Base-by-base conservation (phyloP, 2,113 vertebrate genomes). In the Oreochromis aureus region DNA sequence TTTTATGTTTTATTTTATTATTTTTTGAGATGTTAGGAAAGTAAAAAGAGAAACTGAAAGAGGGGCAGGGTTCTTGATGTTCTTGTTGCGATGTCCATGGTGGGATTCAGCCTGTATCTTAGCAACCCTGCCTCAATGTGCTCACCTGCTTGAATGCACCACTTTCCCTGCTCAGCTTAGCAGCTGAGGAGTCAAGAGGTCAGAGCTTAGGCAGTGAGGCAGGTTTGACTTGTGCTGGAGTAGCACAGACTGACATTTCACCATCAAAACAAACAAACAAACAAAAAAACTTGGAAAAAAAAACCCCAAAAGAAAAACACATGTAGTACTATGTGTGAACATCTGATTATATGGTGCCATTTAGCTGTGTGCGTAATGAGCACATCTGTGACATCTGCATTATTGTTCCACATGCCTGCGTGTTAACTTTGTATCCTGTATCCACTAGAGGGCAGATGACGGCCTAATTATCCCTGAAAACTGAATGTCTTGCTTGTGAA, bases 91-190 rank as follows among this genome's bases (percentile, higher is more conserved):
- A 73, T 3, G 18, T 46, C 73, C 48, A 18, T 6, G 27, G 41
- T 56, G 56, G 55, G 54, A 90, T 85, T 84, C 76, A 78, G 24
- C 71, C 24, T 18, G 85, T 89, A 80, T 89, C 87, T 80, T 80
- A 92, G 87, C 91, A 89, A 86, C 80, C 22, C 27, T 13, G 36
- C 3, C 30, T 30, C 86, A 41, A 30, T 6, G 61, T n/a, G 6
- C 88, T 6, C 12, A 56, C 85, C 51, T 55, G 44, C 54, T 76
- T 59, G 85, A 87, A 89, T 53, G 82, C 82, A 71, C 27, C 69
- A 2, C 39, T 36, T 80, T 69, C 22, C 2, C 59, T 13, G 82
- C 54, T 84, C 80, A 22, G 48, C 12, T 22, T 19, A n/a, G 53
- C 80, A 39, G 58, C 82, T 30, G 30, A 69, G 80, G 22, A 86